These are phyloP conservation scores for Hemicentrotus pulcherrimus DNA, from an alignment of 35 echinoderm and acorn worm genomes.

Conservation along the genomic window DNA sequence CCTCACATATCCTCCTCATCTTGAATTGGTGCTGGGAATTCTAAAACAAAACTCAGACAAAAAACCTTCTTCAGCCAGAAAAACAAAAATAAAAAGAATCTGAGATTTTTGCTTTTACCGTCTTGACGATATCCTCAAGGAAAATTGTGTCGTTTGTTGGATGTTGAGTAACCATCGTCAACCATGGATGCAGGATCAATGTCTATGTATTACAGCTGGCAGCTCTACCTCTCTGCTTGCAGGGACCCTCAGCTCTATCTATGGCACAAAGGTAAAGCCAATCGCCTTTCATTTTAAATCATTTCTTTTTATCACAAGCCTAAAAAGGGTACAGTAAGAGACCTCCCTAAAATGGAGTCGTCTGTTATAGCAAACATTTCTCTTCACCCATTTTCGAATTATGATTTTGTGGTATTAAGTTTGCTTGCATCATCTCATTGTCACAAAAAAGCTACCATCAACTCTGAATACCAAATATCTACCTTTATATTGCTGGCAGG, in stretches of 20 bases:
- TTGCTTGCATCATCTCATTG: too few relatives aligned
- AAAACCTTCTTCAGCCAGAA: background rate
- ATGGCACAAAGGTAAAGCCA: conserved; percentile 75
- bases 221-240: conserved; percentile 71
- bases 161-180: background rate
- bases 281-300: background rate
- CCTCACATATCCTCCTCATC: background rate
- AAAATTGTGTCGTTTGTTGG: background rate
- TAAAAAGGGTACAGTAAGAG: too few relatives aligned
- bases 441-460: too few relatives aligned
- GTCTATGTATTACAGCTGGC: conserved; percentile 86
- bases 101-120: background rate
- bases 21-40: background rate
- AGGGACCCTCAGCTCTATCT: conserved; percentile 60
- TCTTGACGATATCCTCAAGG: background rate
- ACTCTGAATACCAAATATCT: too few relatives aligned
- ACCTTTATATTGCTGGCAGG: too few relatives aligned
- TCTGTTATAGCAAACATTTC: too few relatives aligned
- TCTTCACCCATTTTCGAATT: too few relatives aligned
- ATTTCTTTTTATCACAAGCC: background rate
- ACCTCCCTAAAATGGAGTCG: too few relatives aligned
- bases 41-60: background rate
- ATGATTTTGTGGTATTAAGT: too few relatives aligned
- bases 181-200: conserved; percentile 61
- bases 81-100: background rate